A percentile compares a stretch with the other conserved stretches of the same genome.
phyloP scores from a whole-genome alignment of 1,140 invertebrate species.

The Lysiphlebus fabarum region DNA sequence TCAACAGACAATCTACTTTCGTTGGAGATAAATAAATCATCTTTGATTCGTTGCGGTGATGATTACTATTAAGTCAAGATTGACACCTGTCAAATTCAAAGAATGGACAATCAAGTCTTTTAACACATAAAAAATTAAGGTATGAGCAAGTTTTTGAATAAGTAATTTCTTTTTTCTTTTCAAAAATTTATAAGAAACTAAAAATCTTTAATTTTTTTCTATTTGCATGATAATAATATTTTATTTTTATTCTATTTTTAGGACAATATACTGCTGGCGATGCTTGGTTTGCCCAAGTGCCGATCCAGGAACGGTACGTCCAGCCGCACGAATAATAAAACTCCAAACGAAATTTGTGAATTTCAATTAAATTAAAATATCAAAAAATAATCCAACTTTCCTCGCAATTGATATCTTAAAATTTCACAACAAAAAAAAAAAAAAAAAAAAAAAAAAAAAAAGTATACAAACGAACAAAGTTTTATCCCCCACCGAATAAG shows the following conservation, averaged over 20 bases:
- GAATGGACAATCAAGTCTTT: not conserved
- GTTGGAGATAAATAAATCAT: slow-evolving; percentile 44
- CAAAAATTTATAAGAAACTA: not conserved
- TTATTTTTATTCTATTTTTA: slow-evolving; percentile 25
- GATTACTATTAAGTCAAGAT: slow-evolving; percentile 35
- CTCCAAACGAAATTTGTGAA: slow-evolving; percentile 9
- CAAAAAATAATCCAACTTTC: no score
- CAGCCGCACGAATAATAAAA: slow-evolving; percentile 27
- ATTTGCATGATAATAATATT: slow-evolving; percentile 9
- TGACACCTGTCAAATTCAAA: slow-evolving; percentile 29
- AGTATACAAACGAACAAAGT: no score
- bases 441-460: no score
- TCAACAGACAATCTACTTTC: slow-evolving; percentile 47
- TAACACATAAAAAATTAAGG: no score
- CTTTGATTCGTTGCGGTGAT: slow-evolving; percentile 30
- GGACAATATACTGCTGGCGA: slow-evolving; percentile 45
- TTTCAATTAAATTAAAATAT: no score
- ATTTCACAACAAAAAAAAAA: no score
- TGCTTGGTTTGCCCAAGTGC: slow-evolving; percentile 48
- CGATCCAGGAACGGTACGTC: slow-evolving; percentile 47
- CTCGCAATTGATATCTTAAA: no score
- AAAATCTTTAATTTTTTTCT: not conserved
- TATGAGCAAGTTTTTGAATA: not conserved
- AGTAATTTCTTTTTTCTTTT: not conserved
- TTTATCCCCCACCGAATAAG: no score